Percentiles rank a stretch among this genome's conserved stretches.
phyloP scores from a whole-genome alignment of 1,140 invertebrate genomes.

The Nautilus pompilius region DNA sequence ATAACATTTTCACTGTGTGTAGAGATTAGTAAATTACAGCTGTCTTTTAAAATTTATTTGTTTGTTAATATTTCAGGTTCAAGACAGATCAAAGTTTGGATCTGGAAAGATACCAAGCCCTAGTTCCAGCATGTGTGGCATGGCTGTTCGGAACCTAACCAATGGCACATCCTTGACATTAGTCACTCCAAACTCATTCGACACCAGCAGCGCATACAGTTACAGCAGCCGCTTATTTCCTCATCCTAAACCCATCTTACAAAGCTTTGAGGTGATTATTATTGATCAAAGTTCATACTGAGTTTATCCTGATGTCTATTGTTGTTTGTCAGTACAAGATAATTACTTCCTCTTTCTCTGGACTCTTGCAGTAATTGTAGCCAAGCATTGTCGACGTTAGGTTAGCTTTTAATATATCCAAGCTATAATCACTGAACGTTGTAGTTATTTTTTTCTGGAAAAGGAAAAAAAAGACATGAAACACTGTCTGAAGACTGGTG shows the following conservation, averaged over 20 bases:
- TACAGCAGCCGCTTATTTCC: conserved; percentile 11
- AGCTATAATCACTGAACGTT: too few species aligned
- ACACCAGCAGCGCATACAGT: neutral
- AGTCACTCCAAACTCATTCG: conserved; percentile 13
- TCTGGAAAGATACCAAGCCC: conserved; percentile 14
- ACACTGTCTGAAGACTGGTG: too few species aligned
- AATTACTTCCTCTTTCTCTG: too few species aligned
- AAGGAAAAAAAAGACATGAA: too few species aligned
- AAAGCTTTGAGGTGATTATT: conserved; percentile 30
- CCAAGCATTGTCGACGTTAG: too few species aligned
- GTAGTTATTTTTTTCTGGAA: too few species aligned
- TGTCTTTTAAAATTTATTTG: neutral
- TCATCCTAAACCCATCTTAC: conserved; percentile 21
- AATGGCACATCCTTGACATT: conserved; percentile 30
- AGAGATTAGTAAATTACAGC: neutral
- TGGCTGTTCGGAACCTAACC: conserved; percentile 27
- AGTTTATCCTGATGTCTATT: too few species aligned
- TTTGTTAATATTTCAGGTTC: neutral
- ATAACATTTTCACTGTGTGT: too few species aligned
- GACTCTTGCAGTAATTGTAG: too few species aligned
- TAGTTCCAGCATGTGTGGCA: conserved; percentile 33
- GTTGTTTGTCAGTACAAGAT: too few species aligned
- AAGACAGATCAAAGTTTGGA: neutral
- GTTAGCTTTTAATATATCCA: too few species aligned
- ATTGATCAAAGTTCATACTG: too few species aligned